Evolutionary conservation across 2,888 invertebrate species (phyloP), one percentile per base, ranked within the genome.

Genomic region (Andrena fulva): DNA sequence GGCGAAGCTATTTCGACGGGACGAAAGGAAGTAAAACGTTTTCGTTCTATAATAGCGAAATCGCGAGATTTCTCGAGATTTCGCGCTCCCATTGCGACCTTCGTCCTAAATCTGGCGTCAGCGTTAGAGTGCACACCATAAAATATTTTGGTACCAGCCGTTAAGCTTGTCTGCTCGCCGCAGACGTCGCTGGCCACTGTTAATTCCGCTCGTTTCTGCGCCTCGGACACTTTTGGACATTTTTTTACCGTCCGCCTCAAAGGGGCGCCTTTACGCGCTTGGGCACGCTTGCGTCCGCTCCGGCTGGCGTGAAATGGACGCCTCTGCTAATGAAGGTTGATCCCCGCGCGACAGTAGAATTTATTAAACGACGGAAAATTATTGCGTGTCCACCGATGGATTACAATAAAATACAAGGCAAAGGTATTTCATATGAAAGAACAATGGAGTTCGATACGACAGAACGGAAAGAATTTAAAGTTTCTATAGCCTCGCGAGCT

Each of bases 51-150:
- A 64, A 48, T 59, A 67, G 56, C 63, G 70, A 76, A 71, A 76
- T 81, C 62, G 60, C 59, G 31, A 29, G 62, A 74, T 71, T 48
- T 81, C 62, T 56, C 59, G 31, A 24, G 62, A 76, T 71, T 48
- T 59, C 70, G 54, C 66, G 59, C 70, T 67, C 56, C 52, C 82
- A 74, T 70, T 33, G 62, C 71, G 87, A 87, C 87, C 87, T 87
- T 87, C 87, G 77, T 86, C 87, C 87, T 87, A 87, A 87, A 87
- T 87, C 71, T 73, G 82, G 87, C 85, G 20, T 60, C 66, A 42
- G 77, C 72, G 59, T 70, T 74, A 71, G 76, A 82, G 81, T 72
- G 82, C 81, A 72, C 80, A 87, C 84, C 87, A 84, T 87, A 84
- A 87, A 87, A 87, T 87, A 87, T 87, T 87, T 80, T 63, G 31